Evolutionary conservation across 1,140 invertebrate species (phyloP), one percentile per base, ranked within the genome.

Genomic region (Tetraneura akinire): DNA sequence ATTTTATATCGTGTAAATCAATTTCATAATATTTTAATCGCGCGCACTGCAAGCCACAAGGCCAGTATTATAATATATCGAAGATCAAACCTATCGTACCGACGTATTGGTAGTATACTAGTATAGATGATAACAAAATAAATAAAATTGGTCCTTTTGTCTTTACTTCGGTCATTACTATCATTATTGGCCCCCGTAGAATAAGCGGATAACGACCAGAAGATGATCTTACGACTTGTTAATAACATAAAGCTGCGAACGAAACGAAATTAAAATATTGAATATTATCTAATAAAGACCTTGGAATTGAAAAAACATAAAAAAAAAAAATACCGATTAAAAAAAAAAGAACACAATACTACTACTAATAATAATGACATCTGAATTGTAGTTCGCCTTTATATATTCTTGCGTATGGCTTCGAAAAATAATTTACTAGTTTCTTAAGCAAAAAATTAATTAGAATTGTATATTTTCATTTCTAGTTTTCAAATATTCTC

Each of bases 81-180:
- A 1, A 37, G 6, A 21, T 37, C 32, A 18, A 1, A 37, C 45
- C 10, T 37, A 64, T 42, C 29, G 23, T 64, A 32, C 62, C 62
- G 62, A 64, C 62, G 32, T 64, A 10, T 18, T 62, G 26, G 29
- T 29, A 57, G 53, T 57, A 21, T 57, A 26, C 13, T 29, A 13
- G 11, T 26, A 26, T 26, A 8, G 37, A 68, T 68, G 66, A 49
- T 29, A 51, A 32, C n/a, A 51, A 73, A 53, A 71, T 26, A 51
- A 73, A 45, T 23, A 45, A 51, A 53, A 73, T 73, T 53, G 21
- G 32, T 73, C 26, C n/a, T 73, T 51, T 73, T 73, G 47, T 73
- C 18, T 73, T 53, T 73, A 29, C 26, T 5, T 29, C 23, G 26
- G 49, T 53, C 26, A 37, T 73, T 5, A 29, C 16, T 18, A 26